These are phyloP conservation scores for Pleuronectes platessa DNA, from an alignment of 2,113 vertebrate species.

Conservation along the genomic window DNA sequence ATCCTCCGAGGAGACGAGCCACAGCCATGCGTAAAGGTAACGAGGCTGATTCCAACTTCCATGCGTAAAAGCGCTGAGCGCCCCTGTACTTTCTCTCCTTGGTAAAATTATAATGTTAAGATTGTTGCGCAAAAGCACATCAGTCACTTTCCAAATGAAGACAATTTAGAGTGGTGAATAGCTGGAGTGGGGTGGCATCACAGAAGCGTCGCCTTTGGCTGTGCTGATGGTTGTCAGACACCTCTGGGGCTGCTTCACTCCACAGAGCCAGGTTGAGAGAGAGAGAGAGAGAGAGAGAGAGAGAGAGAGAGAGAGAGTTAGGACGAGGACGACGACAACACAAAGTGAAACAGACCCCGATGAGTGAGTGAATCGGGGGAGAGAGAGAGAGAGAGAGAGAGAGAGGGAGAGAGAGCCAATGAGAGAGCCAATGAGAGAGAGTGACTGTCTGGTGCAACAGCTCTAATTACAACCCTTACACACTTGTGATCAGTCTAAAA, in stretches of 20 bases:
- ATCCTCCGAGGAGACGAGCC: constrained; percentile 50
- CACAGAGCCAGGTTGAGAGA: constrained; percentile 15
- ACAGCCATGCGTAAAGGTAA: constrained; percentile 70
- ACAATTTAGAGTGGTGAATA: constrained; percentile 5
- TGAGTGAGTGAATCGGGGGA: constrained; percentile 13
- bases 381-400: constrained; percentile 21
- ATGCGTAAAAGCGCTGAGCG: constrained; percentile 58
- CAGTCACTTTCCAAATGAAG: background rate
- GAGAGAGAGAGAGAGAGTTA: background rate
- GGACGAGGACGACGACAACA: no score
- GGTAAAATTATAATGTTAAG: background rate
- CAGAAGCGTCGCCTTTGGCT: constrained; percentile 32
- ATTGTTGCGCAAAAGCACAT: background rate
- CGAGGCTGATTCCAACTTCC: constrained; percentile 53
- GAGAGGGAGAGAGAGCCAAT: constrained; percentile 38
- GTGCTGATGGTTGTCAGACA: constrained; percentile 34
- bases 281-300: constrained; percentile 8
- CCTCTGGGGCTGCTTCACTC: constrained; percentile 44
- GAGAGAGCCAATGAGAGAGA: constrained; percentile 3
- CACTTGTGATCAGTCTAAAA: constrained; percentile 13
- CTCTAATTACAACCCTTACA: constrained; percentile 53
- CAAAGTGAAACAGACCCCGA: constrained; percentile 27
- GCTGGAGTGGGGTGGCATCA: constrained; percentile 2
- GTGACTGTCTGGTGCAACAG: constrained; percentile 12
- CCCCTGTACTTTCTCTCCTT: background rate